Evolutionary conservation across 2,113 vertebrate species (phyloP).

Genomic region (Lophochroa leadbeateri): DNA sequence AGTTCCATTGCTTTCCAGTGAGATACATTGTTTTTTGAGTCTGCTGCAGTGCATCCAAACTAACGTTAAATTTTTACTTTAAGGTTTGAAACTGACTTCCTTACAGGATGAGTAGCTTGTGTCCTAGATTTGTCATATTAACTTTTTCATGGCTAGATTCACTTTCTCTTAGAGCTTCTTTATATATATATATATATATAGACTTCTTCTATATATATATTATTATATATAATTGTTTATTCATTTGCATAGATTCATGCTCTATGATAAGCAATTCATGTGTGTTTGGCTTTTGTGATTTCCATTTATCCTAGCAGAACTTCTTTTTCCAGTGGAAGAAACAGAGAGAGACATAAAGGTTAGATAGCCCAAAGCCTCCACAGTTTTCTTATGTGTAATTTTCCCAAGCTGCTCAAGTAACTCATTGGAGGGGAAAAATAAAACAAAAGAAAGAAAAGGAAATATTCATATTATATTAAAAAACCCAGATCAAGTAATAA

Average conservation of each 20-base stretch:
- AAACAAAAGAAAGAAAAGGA: too few relatives aligned
- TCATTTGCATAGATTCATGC: not conserved
- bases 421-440: not conserved
- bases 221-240: not conserved
- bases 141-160: not conserved
- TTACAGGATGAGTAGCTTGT: rapidly evolving
- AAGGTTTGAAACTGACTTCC: not conserved
- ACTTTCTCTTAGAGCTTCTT: not conserved
- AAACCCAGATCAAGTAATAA: not conserved
- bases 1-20: not conserved
- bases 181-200: too few relatives aligned
- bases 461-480: not conserved
- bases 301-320: not conserved
- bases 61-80: not conserved
- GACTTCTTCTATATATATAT: too few relatives aligned
- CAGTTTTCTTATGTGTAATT: not conserved
- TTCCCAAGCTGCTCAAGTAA: not conserved
- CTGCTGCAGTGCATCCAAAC: not conserved
- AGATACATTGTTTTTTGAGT: not conserved
- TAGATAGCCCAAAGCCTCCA: not conserved
- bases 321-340: not conserved
- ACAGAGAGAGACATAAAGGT: not conserved
- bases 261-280: not conserved
- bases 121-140: not conserved
- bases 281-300: not conserved